phyloP scores from a whole-genome alignment of 2,113 vertebrate genomes.

The Chaenogobius annularis region DNA sequence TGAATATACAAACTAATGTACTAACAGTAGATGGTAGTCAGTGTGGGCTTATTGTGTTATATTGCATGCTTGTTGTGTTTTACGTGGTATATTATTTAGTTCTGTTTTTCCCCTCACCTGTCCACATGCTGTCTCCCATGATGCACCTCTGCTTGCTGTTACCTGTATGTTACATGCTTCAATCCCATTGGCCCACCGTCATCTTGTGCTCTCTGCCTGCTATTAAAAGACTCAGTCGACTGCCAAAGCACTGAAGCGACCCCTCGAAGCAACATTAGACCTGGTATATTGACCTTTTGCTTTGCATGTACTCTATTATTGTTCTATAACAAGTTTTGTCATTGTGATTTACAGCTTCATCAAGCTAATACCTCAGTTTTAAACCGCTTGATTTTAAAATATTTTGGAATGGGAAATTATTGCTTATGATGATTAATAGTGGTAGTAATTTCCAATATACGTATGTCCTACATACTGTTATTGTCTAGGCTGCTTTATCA shows the following conservation, averaged over 20 bases:
- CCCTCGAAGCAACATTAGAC: conserved; percentile 99
- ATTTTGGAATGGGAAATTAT: conserved; percentile 31
- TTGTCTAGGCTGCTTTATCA: conserved; percentile 32
- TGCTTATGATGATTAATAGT: conserved; percentile 16
- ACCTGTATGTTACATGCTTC: conserved; percentile 99
- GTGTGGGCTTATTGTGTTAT: conserved; percentile 88
- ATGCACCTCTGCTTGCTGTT: conserved; percentile 81
- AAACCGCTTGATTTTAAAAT: conserved; percentile 34
- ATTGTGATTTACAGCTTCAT: conserved; percentile 61
- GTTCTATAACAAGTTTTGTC: conserved; percentile 57
- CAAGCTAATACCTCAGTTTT: conserved; percentile 55
- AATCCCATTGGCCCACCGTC: conserved; percentile 99
- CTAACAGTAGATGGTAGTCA: conserved; percentile 75
- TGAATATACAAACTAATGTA: conserved; percentile 81
- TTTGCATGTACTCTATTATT: conserved; percentile 86
- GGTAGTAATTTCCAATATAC: conserved; percentile 20
- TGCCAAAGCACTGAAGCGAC: conserved; percentile 99
- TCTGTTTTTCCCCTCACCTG: conserved; percentile 97
- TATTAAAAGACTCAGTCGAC: conserved; percentile 99
- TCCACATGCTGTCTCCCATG: conserved; percentile 97
- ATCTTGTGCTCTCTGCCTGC: conserved; percentile 99
- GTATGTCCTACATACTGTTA: conserved; percentile 35
- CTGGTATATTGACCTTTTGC: conserved; percentile 99
- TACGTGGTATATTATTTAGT: conserved; percentile 93
- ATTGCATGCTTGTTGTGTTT: conserved; percentile 91